Conservation (phyloP, 2,113 vertebrate genomes). For the Miniopterus natalensis region DNA sequence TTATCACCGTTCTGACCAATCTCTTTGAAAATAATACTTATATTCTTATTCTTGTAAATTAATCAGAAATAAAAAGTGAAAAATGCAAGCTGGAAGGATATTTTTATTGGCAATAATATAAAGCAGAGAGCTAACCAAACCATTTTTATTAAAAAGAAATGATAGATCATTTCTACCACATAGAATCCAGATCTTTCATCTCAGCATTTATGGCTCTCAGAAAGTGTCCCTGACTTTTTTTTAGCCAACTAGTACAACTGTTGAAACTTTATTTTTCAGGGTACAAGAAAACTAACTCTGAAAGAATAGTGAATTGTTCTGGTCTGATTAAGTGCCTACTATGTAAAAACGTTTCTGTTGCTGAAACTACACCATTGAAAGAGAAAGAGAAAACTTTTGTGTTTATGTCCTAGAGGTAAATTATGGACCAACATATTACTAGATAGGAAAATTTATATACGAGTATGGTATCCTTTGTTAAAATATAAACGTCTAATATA, state of each 20-base stretch:
- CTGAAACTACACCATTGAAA: not conserved
- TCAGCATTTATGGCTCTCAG: not conserved
- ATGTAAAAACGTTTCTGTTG: not conserved
- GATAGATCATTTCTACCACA: not conserved
- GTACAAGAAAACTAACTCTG: not conserved
- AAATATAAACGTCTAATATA: not conserved
- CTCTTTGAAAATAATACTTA: not conserved
- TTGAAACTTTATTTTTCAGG: not conserved
- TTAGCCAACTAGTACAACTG: not conserved
- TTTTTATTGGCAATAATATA: not conserved
- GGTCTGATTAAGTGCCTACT: not conserved
- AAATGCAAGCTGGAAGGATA: not conserved
- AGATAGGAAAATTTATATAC: not conserved
- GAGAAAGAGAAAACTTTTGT: not conserved
- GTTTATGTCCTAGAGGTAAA: not conserved
- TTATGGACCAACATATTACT: not conserved
- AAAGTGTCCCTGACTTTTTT: not conserved
- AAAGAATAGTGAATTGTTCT: not conserved
- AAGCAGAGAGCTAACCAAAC: not conserved
- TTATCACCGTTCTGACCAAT: not conserved
- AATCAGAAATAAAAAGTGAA: conserved; percentile 8
- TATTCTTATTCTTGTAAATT: not conserved
- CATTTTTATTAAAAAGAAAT: conserved; percentile 15
- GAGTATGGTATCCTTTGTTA: not conserved
- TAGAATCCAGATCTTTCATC: not conserved